Conservation (phyloP, 2,888 invertebrate genomes). For the Xestoiulus laeticollis region DNA sequence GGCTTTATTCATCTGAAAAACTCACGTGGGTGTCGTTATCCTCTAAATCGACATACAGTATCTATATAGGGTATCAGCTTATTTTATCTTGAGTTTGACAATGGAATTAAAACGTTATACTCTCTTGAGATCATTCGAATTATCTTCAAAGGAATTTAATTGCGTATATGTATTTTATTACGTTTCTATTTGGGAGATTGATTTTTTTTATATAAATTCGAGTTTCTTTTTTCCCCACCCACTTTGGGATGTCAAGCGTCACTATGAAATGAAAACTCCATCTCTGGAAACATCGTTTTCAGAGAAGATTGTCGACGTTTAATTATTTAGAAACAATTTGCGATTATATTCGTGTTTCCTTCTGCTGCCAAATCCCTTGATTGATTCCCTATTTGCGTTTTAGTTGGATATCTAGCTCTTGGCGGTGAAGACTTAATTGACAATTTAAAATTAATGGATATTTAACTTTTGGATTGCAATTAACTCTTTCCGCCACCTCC, state of each 20-base stretch:
- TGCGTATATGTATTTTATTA: not conserved
- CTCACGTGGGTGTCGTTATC: too few relatives aligned
- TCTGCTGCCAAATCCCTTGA: conserved; percentile 5
- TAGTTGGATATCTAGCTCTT: not conserved
- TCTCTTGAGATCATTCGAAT: too few relatives aligned
- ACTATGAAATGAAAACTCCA: not conserved
- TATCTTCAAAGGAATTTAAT: too few relatives aligned
- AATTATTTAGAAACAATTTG: conserved; percentile 24
- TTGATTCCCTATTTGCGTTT: conserved; percentile 22
- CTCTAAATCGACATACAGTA: too few relatives aligned
- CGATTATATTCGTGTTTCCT: not conserved
- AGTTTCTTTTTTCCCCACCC: not conserved
- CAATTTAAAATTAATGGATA: conserved; percentile 5
- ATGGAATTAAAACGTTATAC: too few relatives aligned
- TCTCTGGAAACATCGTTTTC: not conserved
- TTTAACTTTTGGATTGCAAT: conserved; percentile 7
- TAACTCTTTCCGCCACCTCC: conserved; percentile 1
- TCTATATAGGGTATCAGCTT: too few relatives aligned
- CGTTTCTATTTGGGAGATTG: not conserved
- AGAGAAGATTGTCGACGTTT: not conserved
- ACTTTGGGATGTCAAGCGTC: not conserved
- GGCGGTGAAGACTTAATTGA: conserved; percentile 11
- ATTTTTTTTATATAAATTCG: not conserved
- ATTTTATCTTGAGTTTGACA: too few relatives aligned
- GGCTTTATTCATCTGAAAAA: too few relatives aligned